Conservation (phyloP, 2,113 vertebrate genomes). For the Lepisosteus oculatus region DNA sequence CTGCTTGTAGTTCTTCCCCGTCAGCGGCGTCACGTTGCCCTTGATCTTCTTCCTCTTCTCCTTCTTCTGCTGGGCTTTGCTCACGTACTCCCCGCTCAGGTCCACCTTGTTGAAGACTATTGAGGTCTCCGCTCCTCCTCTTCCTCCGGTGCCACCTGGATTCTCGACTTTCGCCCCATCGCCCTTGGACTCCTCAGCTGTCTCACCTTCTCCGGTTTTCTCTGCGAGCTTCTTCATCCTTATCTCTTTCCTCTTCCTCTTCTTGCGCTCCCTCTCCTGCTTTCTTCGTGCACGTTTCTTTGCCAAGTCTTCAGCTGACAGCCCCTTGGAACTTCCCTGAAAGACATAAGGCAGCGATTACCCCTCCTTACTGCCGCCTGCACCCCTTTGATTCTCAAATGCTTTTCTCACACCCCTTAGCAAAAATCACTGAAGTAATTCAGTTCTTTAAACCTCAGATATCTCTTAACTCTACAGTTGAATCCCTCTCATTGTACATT, state of each 20-base stretch:
- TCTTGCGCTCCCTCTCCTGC: conserved; percentile 84
- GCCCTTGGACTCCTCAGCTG: conserved; percentile 25
- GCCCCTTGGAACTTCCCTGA: conserved; percentile 63
- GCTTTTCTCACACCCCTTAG: no score
- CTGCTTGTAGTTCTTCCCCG: conserved; percentile 89
- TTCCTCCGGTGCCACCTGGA: background rate
- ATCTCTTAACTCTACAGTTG: no score
- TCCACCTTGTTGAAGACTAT: conserved; percentile 84
- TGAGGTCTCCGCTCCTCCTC: conserved; percentile 30
- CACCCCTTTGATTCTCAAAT: no score
- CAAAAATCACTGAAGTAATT: no score
- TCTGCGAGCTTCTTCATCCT: conserved; percentile 71
- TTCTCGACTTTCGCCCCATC: conserved; percentile 11
- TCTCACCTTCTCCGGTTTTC: conserved; percentile 26
- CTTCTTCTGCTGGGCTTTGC: conserved; percentile 65
- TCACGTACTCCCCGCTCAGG: conserved; percentile 63
- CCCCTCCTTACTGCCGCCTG: no score
- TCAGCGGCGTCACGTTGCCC: conserved; percentile 82
- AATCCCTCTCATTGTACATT: no score
- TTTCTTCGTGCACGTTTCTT: conserved; percentile 78
- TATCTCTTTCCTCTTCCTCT: conserved; percentile 83
- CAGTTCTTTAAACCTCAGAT: no score
- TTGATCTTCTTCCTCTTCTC: conserved; percentile 73
- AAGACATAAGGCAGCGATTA: background rate
- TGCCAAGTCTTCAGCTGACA: conserved; percentile 66